Evolutionary conservation across 1,140 invertebrate species (phyloP), one percentile per base, ranked within the genome.

Genomic region (Drosophila ogumai): DNA sequence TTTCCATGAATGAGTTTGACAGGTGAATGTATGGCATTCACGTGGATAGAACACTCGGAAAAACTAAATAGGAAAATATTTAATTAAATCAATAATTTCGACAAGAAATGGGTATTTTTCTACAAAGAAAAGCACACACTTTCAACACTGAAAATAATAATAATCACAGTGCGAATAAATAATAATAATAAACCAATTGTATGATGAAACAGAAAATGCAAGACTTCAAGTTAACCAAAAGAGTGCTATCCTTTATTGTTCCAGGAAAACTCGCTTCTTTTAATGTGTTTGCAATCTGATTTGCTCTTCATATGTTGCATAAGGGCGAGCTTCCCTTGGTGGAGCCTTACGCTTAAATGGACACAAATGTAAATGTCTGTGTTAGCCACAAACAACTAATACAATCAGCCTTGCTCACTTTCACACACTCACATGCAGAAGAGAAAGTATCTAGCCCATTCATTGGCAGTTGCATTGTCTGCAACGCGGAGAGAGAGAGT

Each of bases 331-430:
- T 46, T 64, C 4, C 34, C 71, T 40, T 41, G 36, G 38, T 47
- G 44, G 50, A 61, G 64, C 31, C 40, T 25, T 19, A 25, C 67
- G 82, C 69, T 75, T 52, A 79, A 74, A 73, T 60, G 66, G 44
- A 81, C 73, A 81, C 82, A 75, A 87, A 84, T 77, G 76, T 82
- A 75, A 87, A 84, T 77, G 76, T 82, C 84, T 82, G 60, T 80
- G 79, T 77, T 66, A 64, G 47, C 65, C 69, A 47, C 79, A 75
- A 73, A 73, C 75, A 87, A 79, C 71, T 80, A 82, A 88, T 76
- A 50, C 76, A 76, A 88, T 77, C 71, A 76, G 46, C 43, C 41
- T 40, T 34, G 13, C 44, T 46, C 47, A 78, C 55, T 41, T 41
- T 60, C 28, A 75, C 50, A 36, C 7, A 49, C 43, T 36, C 25